phyloP scores from a whole-genome alignment of 2,888 invertebrate species.

The Lasioglossum oenotherae region DNA sequence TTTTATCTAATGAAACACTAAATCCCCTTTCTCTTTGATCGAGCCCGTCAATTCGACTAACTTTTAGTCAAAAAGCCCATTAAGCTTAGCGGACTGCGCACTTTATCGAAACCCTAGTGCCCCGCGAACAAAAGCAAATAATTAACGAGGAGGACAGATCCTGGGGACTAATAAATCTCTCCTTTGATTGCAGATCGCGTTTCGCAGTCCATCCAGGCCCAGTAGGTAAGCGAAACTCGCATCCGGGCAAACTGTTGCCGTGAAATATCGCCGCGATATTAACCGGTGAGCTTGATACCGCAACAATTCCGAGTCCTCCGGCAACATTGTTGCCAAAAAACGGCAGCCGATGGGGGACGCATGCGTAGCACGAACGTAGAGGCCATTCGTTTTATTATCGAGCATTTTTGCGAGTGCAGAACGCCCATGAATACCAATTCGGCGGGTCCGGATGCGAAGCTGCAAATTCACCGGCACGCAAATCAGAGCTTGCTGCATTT shows the following conservation, averaged over 20 bases:
- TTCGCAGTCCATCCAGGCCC: background rate
- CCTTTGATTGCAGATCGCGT: slow-evolving; percentile 16
- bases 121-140: background rate
- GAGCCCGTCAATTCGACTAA: background rate
- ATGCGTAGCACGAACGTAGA: background rate
- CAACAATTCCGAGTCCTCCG: background rate
- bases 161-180: background rate
- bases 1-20: background rate
- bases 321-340: background rate
- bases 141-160: background rate
- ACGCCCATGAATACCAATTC: slow-evolving; percentile 25
- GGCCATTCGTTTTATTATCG: slow-evolving; percentile 27
- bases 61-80: background rate
- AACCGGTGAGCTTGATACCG: background rate
- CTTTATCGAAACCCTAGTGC: background rate
- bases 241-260: background rate
- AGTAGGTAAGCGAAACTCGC: slow-evolving; percentile 22
- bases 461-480: slow-evolving; percentile 18
- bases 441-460: slow-evolving; percentile 10
- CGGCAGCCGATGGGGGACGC: background rate
- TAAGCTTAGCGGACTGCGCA: background rate
- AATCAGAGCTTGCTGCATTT: background rate
- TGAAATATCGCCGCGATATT: background rate
- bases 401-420: slow-evolving; percentile 8
- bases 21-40: background rate